phyloP scores from a whole-genome alignment of 2,888 invertebrate species.

The Dyspetes luteomarginatus region DNA sequence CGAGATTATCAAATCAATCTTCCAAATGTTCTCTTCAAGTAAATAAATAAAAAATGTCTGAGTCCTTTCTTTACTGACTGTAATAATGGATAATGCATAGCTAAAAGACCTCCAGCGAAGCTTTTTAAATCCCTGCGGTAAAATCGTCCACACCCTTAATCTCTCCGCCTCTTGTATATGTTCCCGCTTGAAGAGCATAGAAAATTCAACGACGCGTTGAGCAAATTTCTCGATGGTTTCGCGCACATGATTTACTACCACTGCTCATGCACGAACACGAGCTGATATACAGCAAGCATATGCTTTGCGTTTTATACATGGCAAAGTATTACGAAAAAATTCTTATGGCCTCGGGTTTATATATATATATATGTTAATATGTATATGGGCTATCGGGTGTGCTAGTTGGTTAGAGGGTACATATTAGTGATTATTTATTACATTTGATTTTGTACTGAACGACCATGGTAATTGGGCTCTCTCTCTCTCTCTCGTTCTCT shows the following conservation, averaged over 20 bases:
- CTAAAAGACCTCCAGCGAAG: constrained; percentile 51
- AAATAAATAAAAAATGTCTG: neutral
- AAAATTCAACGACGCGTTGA: constrained; percentile 61
- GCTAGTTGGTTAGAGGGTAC: constrained; percentile 50
- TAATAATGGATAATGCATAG: neutral
- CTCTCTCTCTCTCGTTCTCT: constrained; percentile 17
- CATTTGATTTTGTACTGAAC: constrained; percentile 64
- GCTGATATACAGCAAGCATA: constrained; percentile 21
- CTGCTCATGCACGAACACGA: constrained; percentile 49
- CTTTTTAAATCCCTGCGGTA: constrained; percentile 7
- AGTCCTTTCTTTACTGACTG: neutral
- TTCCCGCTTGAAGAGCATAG: constrained; percentile 35
- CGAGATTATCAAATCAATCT: neutral
- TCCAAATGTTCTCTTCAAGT: neutral
- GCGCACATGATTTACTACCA: constrained; percentile 60
- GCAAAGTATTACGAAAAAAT: constrained; percentile 44
- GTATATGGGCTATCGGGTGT: constrained; percentile 24
- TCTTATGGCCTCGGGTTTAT: constrained; percentile 48
- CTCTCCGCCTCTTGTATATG: neutral
- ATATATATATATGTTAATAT: constrained; percentile 13
- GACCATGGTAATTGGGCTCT: constrained; percentile 52
- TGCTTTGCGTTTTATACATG: constrained; percentile 10
- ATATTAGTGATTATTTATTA: constrained; percentile 66
- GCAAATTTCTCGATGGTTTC: constrained; percentile 62
- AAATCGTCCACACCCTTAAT: neutral